Base-by-base conservation (phyloP, 2,113 vertebrate species). In the Ciconia boyciana region DNA sequence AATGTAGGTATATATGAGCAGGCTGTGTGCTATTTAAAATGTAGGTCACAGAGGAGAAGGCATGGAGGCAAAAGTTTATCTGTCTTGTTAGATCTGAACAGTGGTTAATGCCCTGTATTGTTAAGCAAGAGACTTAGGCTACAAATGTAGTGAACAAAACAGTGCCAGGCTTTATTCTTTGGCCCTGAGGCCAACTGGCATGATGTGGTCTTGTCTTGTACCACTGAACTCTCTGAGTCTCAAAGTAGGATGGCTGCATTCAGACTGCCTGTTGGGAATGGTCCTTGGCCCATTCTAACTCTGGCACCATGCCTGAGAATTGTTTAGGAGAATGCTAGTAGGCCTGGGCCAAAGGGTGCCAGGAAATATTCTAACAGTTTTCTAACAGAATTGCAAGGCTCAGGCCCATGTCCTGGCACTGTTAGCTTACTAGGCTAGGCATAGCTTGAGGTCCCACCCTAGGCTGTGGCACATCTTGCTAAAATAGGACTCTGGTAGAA, bases 341-440 rank as follows among this genome's bases (percentile, higher is more conserved):
- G 24, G 28, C 46, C 28, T 4, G 13, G 55, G 55, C 51, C 68
- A 26, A 32, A 46, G 62, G 5, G 4, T 58, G 68, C 51, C 31
- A 51, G 84, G 48, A 34, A 28, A 6, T 34, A 20, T 2, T 43
- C 13, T 29, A 16, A 13, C n/a, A 6, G n/a, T 25, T 21, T 44
- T 62, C 55, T 36, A 41, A 28, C 58, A 48, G 46, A 49, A 3
- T 5, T 29, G 36, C 22, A 11, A n/a, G 36, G 71, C 46, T 46
- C 22, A 19, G 32, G 57, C 1, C 2, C 2, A 0, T 9, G 44
- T 25, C 21, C 31, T 36, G 36, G 36, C 8, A 14, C 31, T 44
- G 12, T 25, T 51, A 29, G 20, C 41, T 31, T 54, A 15, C 4
- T 13, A 5, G 0, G 9, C 7, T 4, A 55, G 75, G 22, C 26